Evolutionary conservation across 2,888 invertebrate species (phyloP).

Genomic region (Clitarchus hookeri): DNA sequence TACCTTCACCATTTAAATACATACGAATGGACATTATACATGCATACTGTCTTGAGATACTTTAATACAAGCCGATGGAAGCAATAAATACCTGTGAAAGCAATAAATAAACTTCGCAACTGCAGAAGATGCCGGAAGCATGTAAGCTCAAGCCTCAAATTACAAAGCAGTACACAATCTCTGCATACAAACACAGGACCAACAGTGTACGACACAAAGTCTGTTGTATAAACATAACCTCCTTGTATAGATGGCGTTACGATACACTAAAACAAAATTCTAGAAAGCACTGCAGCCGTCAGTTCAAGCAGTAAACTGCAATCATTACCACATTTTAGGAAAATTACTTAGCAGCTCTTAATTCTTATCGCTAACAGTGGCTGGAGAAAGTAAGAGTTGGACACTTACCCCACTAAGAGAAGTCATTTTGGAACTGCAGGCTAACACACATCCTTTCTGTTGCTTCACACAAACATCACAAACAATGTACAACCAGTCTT

Average conservation of each 20-base stretch:
- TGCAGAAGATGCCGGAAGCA: not conserved
- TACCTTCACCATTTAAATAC: not conserved
- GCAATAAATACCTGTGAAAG: conserved; percentile 4
- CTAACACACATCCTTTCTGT: not conserved
- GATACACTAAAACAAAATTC: not conserved
- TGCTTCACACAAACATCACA: not conserved
- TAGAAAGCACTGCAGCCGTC: not conserved
- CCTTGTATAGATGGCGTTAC: not conserved
- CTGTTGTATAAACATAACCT: not conserved
- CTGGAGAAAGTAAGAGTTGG: not conserved
- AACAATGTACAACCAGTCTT: not conserved
- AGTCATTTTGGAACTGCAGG: not conserved
- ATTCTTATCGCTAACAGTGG: not conserved
- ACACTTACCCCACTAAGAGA: not conserved
- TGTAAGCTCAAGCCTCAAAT: not conserved
- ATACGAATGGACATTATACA: not conserved
- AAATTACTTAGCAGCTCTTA: not conserved
- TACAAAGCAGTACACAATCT: not conserved
- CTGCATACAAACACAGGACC: not conserved
- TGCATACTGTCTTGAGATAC: not conserved
- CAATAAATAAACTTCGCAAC: not conserved
- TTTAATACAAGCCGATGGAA: not conserved
- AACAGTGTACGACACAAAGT: not conserved
- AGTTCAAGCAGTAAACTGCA: no score
- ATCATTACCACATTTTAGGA: not conserved